phyloP scores from a whole-genome alignment of 2,113 vertebrate species.

The Sander vitreus region DNA sequence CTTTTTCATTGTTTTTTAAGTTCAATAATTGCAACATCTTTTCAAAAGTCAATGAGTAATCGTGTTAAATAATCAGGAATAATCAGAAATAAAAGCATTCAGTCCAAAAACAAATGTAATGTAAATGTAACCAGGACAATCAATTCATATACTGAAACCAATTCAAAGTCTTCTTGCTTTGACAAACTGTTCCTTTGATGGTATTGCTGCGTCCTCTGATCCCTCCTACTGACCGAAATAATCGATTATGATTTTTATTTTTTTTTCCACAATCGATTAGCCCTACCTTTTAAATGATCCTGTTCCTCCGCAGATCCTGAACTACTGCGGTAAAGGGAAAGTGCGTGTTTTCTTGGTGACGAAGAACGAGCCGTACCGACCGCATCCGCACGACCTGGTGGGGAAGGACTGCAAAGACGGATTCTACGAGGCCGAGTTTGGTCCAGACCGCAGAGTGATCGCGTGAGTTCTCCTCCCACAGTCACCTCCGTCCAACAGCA shows the following conservation, averaged over 20 bases:
- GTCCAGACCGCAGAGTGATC: slow-evolving; percentile 92
- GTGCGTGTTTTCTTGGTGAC: slow-evolving; percentile 95
- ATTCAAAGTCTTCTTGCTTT: slow-evolving; percentile 86
- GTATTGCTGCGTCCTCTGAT: slow-evolving; percentile 56
- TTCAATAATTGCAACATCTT: too few species aligned
- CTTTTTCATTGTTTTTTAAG: too few species aligned
- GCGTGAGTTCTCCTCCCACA: slow-evolving; percentile 87
- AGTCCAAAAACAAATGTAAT: neutral
- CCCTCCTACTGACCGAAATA: slow-evolving; percentile 44
- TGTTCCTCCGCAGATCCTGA: slow-evolving; percentile 85
- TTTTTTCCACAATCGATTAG: too few species aligned
- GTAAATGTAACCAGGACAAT: neutral
- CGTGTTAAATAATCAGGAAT: too few species aligned
- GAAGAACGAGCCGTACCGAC: slow-evolving; percentile 94
- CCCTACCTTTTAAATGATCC: too few species aligned
- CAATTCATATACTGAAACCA: neutral
- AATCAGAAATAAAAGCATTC: slow-evolving; percentile 10
- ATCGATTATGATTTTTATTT: too few species aligned
- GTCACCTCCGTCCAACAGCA: neutral
- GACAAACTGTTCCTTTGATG: slow-evolving; percentile 85
- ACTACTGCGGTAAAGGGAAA: slow-evolving; percentile 91
- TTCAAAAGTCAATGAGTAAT: too few species aligned
- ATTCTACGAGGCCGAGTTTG: slow-evolving; percentile 96
- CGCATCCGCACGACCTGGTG: slow-evolving; percentile 97
- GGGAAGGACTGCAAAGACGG: slow-evolving; percentile 98